These are phyloP conservation scores for Xestia ashworthii DNA, from an alignment of 2,888 invertebrate genomes.

Conservation along the genomic window DNA sequence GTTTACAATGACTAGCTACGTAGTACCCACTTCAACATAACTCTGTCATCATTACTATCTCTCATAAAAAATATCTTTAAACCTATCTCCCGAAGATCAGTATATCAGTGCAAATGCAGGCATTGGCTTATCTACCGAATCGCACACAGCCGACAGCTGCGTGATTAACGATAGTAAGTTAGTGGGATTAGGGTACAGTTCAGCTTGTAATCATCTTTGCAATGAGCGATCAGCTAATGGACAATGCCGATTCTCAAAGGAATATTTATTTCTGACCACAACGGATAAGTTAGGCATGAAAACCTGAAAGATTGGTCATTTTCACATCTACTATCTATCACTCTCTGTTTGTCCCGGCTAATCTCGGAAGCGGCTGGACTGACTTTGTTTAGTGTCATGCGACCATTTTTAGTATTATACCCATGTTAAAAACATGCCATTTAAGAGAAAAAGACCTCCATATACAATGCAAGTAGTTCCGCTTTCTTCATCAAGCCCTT, in stretches of 20 bases:
- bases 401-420: no score
- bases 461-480: background rate
- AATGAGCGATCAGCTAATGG: background rate
- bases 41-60: slow-evolving; percentile 17
- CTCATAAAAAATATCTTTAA: no score
- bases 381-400: no score
- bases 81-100: background rate
- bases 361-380: no score
- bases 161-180: background rate
- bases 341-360: no score
- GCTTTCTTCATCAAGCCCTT: slow-evolving; percentile 1
- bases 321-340: no score
- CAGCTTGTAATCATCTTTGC: background rate
- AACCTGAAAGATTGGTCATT: background rate
- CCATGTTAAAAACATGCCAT: no score
- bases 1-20: slow-evolving; percentile 4
- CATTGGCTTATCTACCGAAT: background rate
- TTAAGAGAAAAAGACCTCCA: background rate
- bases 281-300: background rate
- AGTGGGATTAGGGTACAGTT: background rate
- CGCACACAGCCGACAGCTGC: background rate
- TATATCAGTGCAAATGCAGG: background rate
- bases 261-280: background rate
- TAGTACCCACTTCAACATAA: background rate
- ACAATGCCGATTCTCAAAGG: background rate